These are phyloP conservation scores for Scaptomyza parva DNA, from an alignment of 2,888 invertebrate species.

Conservation along the genomic window DNA sequence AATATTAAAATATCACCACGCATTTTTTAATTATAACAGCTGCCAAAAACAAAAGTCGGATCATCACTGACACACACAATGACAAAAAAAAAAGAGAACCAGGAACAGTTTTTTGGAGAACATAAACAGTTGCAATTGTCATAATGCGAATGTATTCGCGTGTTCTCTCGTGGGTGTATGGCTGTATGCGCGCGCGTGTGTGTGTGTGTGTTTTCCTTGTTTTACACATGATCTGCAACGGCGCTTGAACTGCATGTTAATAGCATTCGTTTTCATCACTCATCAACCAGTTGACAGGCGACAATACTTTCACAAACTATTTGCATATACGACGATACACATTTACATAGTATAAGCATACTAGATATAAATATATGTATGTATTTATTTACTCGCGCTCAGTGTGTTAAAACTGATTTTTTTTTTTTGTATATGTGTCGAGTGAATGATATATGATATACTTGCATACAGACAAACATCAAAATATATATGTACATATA, in stretches of 20 bases:
- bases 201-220: conserved; percentile 10
- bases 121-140: conserved; percentile 15
- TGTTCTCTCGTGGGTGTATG: background rate
- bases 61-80: no score
- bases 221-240: conserved; percentile 47
- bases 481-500: background rate
- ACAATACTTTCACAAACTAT: conserved; percentile 37
- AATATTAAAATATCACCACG: no score
- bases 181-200: conserved; percentile 3
- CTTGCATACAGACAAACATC: background rate
- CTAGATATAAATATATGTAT: background rate
- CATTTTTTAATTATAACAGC: no score
- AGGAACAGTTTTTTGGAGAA: background rate
- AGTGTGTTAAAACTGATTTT: background rate
- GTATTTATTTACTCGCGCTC: background rate
- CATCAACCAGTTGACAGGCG: conserved; percentile 46
- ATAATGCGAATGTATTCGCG: background rate
- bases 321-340: background rate
- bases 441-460: conserved; percentile 38
- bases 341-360: conserved; percentile 2
- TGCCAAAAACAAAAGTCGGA: no score
- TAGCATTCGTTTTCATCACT: conserved; percentile 41
- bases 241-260: conserved; percentile 56
- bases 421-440: background rate
- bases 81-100: background rate